Conservation (phyloP, 92 coral and sea anemone species). For the Nematostella vectensis region DNA sequence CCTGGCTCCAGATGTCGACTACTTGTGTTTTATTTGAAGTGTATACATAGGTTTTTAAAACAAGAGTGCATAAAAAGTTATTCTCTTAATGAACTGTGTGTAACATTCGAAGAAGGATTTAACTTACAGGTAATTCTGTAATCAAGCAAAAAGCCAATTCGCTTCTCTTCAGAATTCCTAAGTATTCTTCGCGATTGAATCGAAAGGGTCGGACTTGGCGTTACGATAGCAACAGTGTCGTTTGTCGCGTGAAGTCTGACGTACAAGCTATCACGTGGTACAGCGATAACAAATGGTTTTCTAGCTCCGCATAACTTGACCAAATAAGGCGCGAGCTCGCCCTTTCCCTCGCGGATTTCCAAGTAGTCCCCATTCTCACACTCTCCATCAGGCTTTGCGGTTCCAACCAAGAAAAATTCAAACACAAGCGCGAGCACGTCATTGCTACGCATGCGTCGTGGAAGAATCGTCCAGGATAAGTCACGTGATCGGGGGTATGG, state of each 20-base stretch:
- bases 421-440: conserved; percentile 39
- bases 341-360: conserved; percentile 66
- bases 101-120: no score
- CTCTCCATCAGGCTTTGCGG: conserved; percentile 38
- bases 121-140: conserved; percentile 28
- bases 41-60: no score
- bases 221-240: neutral
- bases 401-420: conserved; percentile 58
- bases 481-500: conserved; percentile 56
- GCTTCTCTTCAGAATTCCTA: conserved; percentile 6
- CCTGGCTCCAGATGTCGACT: no score
- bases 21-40: no score
- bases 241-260: conserved; percentile 47
- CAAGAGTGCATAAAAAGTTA: no score
- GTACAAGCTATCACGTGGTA: conserved; percentile 44
- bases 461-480: conserved; percentile 50
- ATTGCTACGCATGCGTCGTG: conserved; percentile 10
- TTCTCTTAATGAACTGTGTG: no score
- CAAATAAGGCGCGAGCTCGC: conserved; percentile 48
- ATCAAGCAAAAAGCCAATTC: conserved; percentile 15
- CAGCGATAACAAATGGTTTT: conserved; percentile 38
- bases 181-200: neutral
- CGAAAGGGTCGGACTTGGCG: conserved; percentile 3
- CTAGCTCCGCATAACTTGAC: conserved; percentile 52
- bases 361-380: conserved; percentile 57